Percentiles rank a stretch among this genome's conserved stretches.
These are phyloP conservation scores for Hyalella azteca DNA, from an alignment of 2,888 invertebrate genomes.

Conservation along the genomic window DNA sequence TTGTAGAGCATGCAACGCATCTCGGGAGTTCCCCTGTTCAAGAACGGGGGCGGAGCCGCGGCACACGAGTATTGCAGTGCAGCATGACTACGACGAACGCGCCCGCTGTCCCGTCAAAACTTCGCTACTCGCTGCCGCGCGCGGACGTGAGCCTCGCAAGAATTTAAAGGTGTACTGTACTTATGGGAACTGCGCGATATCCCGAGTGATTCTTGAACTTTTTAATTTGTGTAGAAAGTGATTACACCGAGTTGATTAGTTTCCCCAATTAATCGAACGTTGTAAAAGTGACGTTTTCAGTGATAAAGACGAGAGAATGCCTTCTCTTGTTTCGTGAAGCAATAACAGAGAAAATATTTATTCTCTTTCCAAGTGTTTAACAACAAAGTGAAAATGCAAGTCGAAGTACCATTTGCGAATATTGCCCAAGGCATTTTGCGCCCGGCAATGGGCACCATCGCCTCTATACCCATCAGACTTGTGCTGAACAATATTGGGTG, in stretches of 20 bases:
- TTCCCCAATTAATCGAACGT: too few species aligned
- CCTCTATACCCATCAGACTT: constrained; percentile 33
- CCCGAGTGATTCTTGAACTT: too few species aligned
- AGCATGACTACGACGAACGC: not conserved
- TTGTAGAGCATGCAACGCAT: not conserved
- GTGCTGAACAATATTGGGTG: constrained; percentile 38
- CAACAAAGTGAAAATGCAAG: constrained; percentile 23
- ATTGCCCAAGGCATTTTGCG: constrained; percentile 16
- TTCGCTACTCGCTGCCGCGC: constrained; percentile 15
- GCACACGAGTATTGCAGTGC: not conserved
- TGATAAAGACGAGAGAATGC: too few species aligned
- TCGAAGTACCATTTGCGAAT: constrained; percentile 6
- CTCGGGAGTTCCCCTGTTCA: not conserved
- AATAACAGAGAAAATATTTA: too few species aligned
- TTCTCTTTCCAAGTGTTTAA: too few species aligned
- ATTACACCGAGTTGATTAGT: too few species aligned
- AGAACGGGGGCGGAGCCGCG: not conserved
- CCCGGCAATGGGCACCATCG: constrained; percentile 31
- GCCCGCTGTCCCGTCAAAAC: not conserved
- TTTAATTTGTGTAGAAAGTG: too few species aligned
- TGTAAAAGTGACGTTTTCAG: too few species aligned
- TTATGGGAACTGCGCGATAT: too few species aligned
- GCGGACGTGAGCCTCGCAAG: not conserved
- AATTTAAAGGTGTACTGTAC: too few species aligned
- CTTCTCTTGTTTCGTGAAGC: too few species aligned